Evolutionary conservation across 2,888 invertebrate genomes (phyloP), one percentile per base, ranked within the genome.

Genomic region (Labia minor): DNA sequence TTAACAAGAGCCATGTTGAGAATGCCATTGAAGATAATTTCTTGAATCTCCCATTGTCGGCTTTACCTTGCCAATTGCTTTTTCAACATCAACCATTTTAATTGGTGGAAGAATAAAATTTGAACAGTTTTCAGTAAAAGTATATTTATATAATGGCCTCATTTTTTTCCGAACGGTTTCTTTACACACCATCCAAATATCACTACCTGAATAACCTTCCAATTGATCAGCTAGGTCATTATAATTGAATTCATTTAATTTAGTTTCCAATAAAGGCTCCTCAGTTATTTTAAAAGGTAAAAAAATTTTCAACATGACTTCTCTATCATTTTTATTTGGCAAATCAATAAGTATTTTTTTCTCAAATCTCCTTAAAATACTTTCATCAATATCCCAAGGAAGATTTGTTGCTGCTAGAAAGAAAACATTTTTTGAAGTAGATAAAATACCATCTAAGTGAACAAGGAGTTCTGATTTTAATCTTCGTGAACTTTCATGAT

Each of bases 21-120:
- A 62, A 37, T 49, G 49, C 49, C 49, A 49, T 20, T 14, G 14
- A 16, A 18, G 61, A 20, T 20, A 66, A 37, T 66, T 66, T 61
- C 67, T 67, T 64, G 65, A 33, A 65, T 37, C 49, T 26, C 2
- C 14, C 49, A 16, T 14, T 14, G 49, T 49, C 2, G 49, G n/a
- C 14, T 49, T 49, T 16, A 49, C 49, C 16, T 49, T 49, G 3
- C 8, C 2, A n/a, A 49, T 49, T 14, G 49, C 49, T 16, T 49
- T 14, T 14, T 8, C 3, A 49, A 49, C 49, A 4, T 49, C 8
- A 3, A 8, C 49, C 2, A 8, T 49, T 49, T 49, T 49, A 8
- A 49, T 49, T 49, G 3, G 3, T 49, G 49, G 2, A 49, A 49
- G 49, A 49, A 14, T 49, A 8, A 11, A 3, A n/a, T 49, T 14